phyloP scores from a whole-genome alignment of 2,113 vertebrate species.

The Poicephalus gulielmi region DNA sequence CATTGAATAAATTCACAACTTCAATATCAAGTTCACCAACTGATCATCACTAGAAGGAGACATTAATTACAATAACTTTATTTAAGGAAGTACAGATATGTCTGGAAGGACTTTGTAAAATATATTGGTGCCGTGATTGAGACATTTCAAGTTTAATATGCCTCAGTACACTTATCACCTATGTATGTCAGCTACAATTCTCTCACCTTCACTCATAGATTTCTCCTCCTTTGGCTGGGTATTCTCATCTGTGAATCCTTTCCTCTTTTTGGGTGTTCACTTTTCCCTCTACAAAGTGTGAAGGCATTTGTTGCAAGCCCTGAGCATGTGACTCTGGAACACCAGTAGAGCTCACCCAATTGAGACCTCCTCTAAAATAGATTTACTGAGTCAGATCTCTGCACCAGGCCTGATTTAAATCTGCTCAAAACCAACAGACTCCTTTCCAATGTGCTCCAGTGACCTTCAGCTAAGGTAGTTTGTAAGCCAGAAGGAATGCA shows the following conservation, averaged over 20 bases:
- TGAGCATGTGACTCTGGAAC: background rate
- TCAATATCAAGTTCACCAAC: background rate
- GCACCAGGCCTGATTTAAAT: background rate
- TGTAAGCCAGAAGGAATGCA: background rate
- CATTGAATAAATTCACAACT: background rate
- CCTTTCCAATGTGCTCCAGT: background rate
- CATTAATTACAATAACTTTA: background rate
- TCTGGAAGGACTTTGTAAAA: background rate
- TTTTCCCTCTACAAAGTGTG: background rate
- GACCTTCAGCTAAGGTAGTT: accelerated
- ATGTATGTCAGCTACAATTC: background rate
- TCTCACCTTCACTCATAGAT: background rate
- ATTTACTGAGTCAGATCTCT: background rate
- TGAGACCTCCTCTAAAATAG: accelerated
- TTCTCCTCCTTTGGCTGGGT: background rate
- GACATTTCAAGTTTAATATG: background rate
- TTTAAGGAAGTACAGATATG: background rate
- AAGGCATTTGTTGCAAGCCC: background rate
- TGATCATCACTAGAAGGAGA: background rate
- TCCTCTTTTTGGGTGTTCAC: background rate
- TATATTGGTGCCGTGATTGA: background rate
- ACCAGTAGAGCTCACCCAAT: background rate
- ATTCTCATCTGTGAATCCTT: background rate
- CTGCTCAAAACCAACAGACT: background rate
- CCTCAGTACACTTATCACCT: background rate